Conservation (phyloP, 2,113 vertebrate genomes). For the Origma solitaria region DNA sequence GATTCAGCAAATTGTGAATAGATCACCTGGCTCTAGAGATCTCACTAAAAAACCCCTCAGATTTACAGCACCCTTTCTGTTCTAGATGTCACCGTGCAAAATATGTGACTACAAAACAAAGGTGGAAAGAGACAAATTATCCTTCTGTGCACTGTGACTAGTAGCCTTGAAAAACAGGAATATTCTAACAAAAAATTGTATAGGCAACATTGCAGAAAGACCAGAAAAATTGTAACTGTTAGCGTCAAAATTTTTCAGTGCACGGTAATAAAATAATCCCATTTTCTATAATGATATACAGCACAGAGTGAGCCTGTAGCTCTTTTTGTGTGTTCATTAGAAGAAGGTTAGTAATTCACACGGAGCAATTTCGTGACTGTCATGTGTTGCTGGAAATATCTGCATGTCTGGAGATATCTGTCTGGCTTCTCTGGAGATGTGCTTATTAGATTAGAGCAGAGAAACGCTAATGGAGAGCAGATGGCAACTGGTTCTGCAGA, state of each 20-base stretch:
- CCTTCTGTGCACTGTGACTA: not conserved
- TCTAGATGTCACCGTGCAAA: not conserved
- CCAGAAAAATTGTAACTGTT: not conserved
- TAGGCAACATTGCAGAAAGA: not conserved
- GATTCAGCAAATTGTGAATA: not conserved
- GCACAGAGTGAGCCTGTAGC: not conserved
- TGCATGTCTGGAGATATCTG: not conserved
- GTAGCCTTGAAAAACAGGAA: not conserved
- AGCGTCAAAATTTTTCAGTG: not conserved
- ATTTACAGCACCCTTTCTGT: not conserved
- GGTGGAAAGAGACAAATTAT: not conserved
- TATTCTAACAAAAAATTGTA: not conserved
- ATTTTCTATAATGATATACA: not conserved
- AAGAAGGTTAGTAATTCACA: not conserved
- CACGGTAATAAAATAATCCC: not conserved
- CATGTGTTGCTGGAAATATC: not conserved
- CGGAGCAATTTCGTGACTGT: not conserved
- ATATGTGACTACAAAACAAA: not conserved
- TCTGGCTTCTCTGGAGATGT: not conserved
- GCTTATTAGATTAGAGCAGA: not conserved
- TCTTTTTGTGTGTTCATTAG: not conserved
- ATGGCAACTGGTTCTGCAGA: not conserved
- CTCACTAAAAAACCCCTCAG: not conserved
- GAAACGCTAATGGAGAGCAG: not conserved
- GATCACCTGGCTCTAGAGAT: not conserved